Base-by-base conservation (phyloP, 2,888 invertebrate genomes). In the Netelia inedita region DNA sequence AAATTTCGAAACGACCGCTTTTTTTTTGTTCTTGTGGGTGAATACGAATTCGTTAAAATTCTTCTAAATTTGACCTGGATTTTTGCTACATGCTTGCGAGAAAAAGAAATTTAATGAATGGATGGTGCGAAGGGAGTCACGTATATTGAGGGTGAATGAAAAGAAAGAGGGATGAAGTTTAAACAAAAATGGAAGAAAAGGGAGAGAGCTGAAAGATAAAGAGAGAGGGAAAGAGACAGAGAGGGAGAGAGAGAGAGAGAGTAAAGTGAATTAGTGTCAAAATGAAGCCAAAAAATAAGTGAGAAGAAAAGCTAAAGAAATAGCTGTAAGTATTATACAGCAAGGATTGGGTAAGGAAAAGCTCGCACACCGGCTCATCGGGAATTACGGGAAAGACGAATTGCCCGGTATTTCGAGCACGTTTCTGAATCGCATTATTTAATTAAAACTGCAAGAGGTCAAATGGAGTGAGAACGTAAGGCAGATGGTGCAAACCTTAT, bases 391-490 rank as follows among this genome's bases (percentile, higher is more conserved):
- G 79, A 79, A 88, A 88, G 88, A 89, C 87, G 87, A 87, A 90
- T 89, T 85, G 85, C 88, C 65, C 73, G 83, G 88, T 88, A 90
- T 90, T 90, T 89, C 85, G 85, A 87, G 88, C 89, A 89, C 89
- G 89, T 89, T 88, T 87, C 85, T 88, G 88, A 88, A 89, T 89
- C 86, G 85, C 86, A 88, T 90, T 90, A 90, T 90, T 90, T 90
- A 90, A 90, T 90, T 90, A 90, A 89, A 90, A 89, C 86, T 88
- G 85, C 87, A 86, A 82, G 86, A 86, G 78, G 83, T 63, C 76
- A 65, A 71, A 78, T 59, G 65, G 55, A 28, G 53, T 57, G 63
- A 50, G 69, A 59, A 63, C 19, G 75, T 68, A 76, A 83, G 79
- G 76, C 74, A 75, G 72, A 63, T 75, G 86, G 76, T 61, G 69